Evolutionary conservation across 2,888 invertebrate species (phyloP).

Genomic region (Noctua pronuba): DNA sequence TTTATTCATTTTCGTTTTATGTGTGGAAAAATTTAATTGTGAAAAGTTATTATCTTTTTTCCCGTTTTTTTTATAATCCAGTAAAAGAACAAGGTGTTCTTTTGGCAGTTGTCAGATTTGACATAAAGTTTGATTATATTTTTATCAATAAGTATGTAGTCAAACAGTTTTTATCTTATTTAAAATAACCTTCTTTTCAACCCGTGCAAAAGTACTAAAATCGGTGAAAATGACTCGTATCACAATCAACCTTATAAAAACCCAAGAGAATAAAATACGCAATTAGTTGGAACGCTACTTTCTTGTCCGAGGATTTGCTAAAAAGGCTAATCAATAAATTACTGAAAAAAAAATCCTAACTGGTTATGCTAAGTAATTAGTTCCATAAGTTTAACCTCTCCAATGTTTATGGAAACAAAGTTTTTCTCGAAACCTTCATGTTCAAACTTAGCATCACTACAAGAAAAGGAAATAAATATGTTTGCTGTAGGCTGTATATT

Average conservation of each 20-base stretch:
- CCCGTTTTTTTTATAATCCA: slow-evolving; percentile 1
- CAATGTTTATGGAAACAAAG: background rate
- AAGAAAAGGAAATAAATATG: background rate
- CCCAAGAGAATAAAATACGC: slow-evolving; percentile 7
- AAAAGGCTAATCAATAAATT: background rate
- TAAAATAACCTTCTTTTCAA: background rate
- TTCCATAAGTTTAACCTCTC: background rate
- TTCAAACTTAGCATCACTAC: background rate
- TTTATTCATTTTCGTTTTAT: slow-evolving; percentile 34
- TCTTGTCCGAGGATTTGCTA: background rate
- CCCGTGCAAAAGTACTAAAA: background rate
- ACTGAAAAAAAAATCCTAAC: background rate
- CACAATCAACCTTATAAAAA: background rate
- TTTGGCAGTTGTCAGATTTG: slow-evolving; percentile 29
- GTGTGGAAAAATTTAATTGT: background rate
- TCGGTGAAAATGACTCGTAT: background rate
- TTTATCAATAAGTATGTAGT: background rate
- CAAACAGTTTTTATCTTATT: background rate
- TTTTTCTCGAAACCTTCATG: background rate
- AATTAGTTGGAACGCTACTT: no score
- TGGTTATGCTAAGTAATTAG: background rate
- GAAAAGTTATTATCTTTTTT: background rate
- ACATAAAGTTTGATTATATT: background rate
- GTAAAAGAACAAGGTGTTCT: background rate
- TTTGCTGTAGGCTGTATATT: background rate